phyloP scores from a whole-genome alignment of 2,113 vertebrate genomes.

The Syrmaticus mikado region DNA sequence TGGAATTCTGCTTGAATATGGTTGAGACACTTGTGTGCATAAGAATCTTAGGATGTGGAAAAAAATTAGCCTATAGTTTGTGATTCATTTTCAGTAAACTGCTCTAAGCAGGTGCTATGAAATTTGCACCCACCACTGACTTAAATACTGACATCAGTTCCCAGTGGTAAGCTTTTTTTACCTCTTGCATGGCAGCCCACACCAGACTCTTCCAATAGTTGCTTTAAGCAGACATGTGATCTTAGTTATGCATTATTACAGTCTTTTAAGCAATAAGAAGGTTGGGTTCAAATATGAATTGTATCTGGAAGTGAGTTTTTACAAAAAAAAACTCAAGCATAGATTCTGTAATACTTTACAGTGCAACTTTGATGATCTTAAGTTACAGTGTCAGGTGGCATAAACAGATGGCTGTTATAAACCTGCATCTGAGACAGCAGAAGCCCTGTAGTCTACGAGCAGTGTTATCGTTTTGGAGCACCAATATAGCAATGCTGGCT shows the following conservation, averaged over 20 bases:
- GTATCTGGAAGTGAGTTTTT: not conserved
- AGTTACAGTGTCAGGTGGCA: not conserved
- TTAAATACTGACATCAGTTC: not conserved
- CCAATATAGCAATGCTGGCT: not conserved
- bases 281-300: not conserved
- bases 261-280: slow-evolving; percentile 47
- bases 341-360: not conserved
- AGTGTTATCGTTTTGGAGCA: not conserved
- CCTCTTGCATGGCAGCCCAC: not conserved
- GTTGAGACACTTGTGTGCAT: not conserved
- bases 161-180: not conserved
- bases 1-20: not conserved
- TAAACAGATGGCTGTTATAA: not conserved
- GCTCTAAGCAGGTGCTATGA: not conserved
- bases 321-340: not conserved
- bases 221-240: not conserved
- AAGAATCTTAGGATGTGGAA: not conserved
- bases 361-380: not conserved
- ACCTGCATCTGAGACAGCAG: not conserved
- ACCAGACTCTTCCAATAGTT: not conserved
- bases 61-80: not conserved
- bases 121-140: not conserved
- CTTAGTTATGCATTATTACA: not conserved
- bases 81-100: not conserved
- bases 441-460: not conserved